Evolutionary conservation across 2,113 vertebrate genomes (phyloP).

Genomic region (Amphiprion percula): DNA sequence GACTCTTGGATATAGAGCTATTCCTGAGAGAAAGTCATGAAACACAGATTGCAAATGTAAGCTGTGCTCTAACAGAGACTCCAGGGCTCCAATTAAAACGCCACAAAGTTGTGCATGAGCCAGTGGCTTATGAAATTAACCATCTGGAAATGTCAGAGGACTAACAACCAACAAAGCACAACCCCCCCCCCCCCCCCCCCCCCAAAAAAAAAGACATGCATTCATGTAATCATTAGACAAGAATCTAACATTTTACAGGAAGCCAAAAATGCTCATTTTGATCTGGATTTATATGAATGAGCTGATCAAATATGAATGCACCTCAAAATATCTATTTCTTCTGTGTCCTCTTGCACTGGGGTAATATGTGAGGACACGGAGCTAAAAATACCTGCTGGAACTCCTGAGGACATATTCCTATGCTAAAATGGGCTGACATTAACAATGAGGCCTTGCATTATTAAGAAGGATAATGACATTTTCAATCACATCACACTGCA

Average conservation of each 20-base stretch:
- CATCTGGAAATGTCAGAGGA: constrained; percentile 57
- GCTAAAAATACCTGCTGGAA: constrained; percentile 48
- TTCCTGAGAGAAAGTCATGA: constrained; percentile 15
- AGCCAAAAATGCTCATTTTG: background rate
- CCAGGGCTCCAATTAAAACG: constrained; percentile 62
- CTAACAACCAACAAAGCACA: background rate
- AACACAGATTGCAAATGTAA: constrained; percentile 30
- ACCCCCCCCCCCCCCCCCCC: no score
- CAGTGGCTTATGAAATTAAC: constrained; percentile 30
- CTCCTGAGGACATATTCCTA: constrained; percentile 33
- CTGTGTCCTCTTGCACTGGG: background rate
- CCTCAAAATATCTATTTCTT: constrained; percentile 13
- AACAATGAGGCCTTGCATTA: constrained; percentile 46
- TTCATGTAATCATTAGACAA: background rate
- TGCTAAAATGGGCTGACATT: constrained; percentile 40
- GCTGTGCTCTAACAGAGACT: constrained; percentile 31
- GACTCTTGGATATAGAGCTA: background rate
- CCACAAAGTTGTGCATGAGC: constrained; percentile 7
- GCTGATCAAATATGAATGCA: constrained; percentile 43
- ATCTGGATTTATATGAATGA: background rate
- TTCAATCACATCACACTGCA: background rate
- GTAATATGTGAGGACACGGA: constrained; percentile 12
- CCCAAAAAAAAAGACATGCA: background rate
- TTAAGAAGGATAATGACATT: constrained; percentile 41
- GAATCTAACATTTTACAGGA: background rate